Base-by-base conservation (phyloP, 2,888 invertebrate genomes). In the Pollenia amentaria region DNA sequence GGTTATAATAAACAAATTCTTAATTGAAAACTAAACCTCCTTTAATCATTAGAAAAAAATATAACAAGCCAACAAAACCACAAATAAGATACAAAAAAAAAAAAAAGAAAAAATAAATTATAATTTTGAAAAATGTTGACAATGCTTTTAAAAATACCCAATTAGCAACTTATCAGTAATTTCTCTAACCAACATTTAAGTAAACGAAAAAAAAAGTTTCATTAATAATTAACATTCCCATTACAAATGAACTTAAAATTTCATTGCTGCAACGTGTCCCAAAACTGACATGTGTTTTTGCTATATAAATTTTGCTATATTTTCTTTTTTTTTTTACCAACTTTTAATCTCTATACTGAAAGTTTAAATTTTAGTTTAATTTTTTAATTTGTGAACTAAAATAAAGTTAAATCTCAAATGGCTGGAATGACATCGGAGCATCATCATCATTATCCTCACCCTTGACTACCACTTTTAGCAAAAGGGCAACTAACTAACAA, bases 401-500 rank as follows among this genome's bases (percentile, higher is more conserved):
- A 65, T 44, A 62, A 65, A 80, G 70, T 72, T 72, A 44, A 79
- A 60, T 60, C 57, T 18, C 55, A 21, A 77, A 57, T 77, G 65
- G 48, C 40, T 42, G 14, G 4, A 53, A 62, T 53, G 16, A 55
- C 42, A 14, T 29, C 42, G 42, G 44, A 21, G 46, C 76, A 65
- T 65, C 53, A 76, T 29, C 29, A 29, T 29, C 29, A 29, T 29
- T 29, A 29, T 29, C 29, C 4, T 29, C 29, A 29, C 29, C 65
- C 53, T 65, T n/a, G 12, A 40, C 4, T 76, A 16, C 29, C 51
- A n/a, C 51, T 44, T 51, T 76, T 65, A 42, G 64, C 9, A 76
- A 76, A 76, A 65, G 64, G 76, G 64, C 76, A 76, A 62, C 69
- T n/a, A 10, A 48, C 53, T 53, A 57, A n/a, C 51, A 42, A 42